Evolutionary conservation across 2,888 invertebrate genomes (phyloP), one percentile per base, ranked within the genome.

Genomic region (Mythimna ferrago): DNA sequence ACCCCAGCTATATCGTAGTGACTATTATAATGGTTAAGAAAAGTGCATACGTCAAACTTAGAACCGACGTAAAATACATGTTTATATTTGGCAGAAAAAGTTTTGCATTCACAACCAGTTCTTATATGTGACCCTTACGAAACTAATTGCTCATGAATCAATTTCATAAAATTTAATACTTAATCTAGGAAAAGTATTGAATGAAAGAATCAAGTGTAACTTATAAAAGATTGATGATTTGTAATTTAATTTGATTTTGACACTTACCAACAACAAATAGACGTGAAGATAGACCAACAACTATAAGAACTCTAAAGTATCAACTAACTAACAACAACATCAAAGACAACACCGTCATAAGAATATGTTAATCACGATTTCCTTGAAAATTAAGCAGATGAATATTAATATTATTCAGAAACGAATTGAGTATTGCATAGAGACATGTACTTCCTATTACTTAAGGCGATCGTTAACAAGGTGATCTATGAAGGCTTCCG

Each of bases 381-480:
- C 77, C 76, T 81, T 75, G 66, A 76, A 76, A 75, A 51, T 41
- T 10, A 56, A 7, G n/a, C n/a, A 9, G 4, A 11, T 54, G 10
- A 56, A 51, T 61, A 56, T 61, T 32, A 16, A 38, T 16, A 64
- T 11, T 1, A 73, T 48, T 32, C 16, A 32, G 32, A 72, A 62
- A 41, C 11, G 61, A 62, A 73, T 56, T 11, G 21, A 21, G 32
- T 14, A 38, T 19, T 32, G 6, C n/a, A 62, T 26, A 21, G 7
- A 41, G n/a, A 53, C 51, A 35, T 53, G 48, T 48, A 72, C 35
- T 63, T 72, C 56, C 35, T 57, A 35, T 35, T 57, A 56, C 54
- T 21, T 11, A 14, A 38, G 32, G 51, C 21, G 26, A 21, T n/a
- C 21, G 48, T 35, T 26, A 48, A 2, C 35, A 32, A 74, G 54